Conservation (phyloP, 2,113 vertebrate genomes). For the Callorhinus ursinus region DNA sequence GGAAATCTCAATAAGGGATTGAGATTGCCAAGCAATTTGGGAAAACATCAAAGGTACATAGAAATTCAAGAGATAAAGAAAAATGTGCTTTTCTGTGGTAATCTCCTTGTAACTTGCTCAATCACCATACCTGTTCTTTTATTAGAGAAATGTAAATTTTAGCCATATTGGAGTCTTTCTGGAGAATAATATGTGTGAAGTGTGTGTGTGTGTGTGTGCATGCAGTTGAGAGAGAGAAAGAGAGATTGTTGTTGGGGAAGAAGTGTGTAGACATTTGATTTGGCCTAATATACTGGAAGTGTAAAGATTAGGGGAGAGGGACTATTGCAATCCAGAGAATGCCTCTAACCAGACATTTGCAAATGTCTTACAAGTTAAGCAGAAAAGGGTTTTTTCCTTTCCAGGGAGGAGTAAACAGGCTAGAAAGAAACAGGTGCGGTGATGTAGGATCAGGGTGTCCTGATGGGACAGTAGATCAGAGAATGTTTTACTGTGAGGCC, state of each 20-base stretch:
- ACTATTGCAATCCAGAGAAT: neutral
- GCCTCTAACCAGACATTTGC: neutral
- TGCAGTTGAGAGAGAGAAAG: rapidly evolving
- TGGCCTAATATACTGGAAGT: neutral
- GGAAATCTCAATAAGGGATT: constrained; percentile 10
- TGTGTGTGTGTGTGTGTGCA: no score
- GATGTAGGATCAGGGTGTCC: neutral
- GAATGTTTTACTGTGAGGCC: neutral
- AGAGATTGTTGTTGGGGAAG: neutral
- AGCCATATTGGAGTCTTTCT: neutral
- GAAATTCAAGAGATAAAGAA: constrained; percentile 27
- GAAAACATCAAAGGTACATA: neutral
- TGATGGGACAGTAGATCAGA: neutral
- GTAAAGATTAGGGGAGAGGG: neutral
- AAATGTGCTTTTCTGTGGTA: neutral
- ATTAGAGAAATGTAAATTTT: neutral
- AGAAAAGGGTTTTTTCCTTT: constrained; percentile 19
- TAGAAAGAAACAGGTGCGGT: neutral
- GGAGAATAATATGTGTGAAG: neutral
- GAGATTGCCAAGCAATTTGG: constrained; percentile 24
- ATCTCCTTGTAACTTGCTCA: neutral
- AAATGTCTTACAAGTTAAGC: neutral
- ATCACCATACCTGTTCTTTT: neutral
- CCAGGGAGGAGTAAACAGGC: neutral
- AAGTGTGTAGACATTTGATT: neutral